Base-by-base conservation (phyloP, 2,888 invertebrate genomes). In the Amphipoea lucens region DNA sequence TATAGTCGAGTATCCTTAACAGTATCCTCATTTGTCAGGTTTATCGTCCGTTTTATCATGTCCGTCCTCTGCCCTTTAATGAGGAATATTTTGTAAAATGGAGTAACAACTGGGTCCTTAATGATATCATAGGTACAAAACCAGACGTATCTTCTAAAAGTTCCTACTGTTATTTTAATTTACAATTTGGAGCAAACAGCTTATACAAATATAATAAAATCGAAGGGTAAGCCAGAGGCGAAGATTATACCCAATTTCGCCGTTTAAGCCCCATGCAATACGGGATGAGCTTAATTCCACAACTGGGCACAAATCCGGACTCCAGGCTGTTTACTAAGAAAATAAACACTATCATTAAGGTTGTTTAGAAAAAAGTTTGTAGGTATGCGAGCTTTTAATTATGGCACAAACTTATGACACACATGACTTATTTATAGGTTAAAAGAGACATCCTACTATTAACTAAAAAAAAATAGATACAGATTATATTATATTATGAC, bases 11-110 rank as follows among this genome's bases (percentile, higher is more conserved):
- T 67, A 76, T 81, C 57, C 70, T 23, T 54, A 82, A 74, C 76
- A 42, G 69, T 42, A 76, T 76, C 85, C 87, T 76, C 81, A 81
- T 86, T 81, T 79, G 68, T 87, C 63, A 81, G 51, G 62, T 81
- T 85, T 81, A 87, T 79, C 57, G 74, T 83, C 42, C 85, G 29
- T 68, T 87, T 63, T 71, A 63, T 87, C 81, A 87, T 83, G 80
- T 71, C 76, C 68, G n/a, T 68, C 75, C 29, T 68, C 40, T 72
- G 62, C 9, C 63, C 74, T 71, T 78, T 81, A 78, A 76, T 68
- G 67, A 80, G 45, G 68, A 63, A 73, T 74, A 79, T 79, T 86
- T 60, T 85, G 12, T 70, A 60, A 70, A 85, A 78, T 65, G 11
- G 14, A 54, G 40, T 71, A 62, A 76, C 74, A 84, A 71, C 51